phyloP scores from a whole-genome alignment of 2,888 invertebrate genomes.

The Cacoxenus indagator region DNA sequence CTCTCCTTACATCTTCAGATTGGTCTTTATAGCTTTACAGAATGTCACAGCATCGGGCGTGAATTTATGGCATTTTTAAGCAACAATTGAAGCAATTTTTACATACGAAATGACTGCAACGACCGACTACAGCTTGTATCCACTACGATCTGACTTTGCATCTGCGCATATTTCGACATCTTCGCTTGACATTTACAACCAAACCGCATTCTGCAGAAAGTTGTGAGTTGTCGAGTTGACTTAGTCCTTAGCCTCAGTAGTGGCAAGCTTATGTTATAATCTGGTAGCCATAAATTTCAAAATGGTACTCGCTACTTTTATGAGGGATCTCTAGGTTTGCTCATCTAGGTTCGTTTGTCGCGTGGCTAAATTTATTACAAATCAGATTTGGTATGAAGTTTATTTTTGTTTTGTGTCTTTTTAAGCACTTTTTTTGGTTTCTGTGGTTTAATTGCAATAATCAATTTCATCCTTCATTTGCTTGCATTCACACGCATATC shows the following conservation, averaged over 20 bases:
- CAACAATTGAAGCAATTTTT: conserved; percentile 32
- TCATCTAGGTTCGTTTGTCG: neutral
- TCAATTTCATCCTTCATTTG: neutral
- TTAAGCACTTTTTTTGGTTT: neutral
- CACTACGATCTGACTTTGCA: neutral
- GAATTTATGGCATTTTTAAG: conserved; percentile 42
- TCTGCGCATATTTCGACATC: conserved; percentile 18
- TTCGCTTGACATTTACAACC: conserved; percentile 19
- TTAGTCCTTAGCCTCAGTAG: conserved; percentile 1
- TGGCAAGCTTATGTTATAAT: neutral
- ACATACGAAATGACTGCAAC: neutral
- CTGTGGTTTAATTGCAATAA: neutral
- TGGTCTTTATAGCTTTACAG: too few relatives aligned
- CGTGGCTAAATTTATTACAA: conserved; percentile 16
- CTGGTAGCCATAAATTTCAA: conserved; percentile 24
- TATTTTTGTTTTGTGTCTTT: neutral
- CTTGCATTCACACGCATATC: conserved; percentile 11
- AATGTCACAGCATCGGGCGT: neutral
- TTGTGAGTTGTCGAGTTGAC: neutral
- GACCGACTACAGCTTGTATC: neutral
- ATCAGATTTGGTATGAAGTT: neutral
- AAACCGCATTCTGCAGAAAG: conserved; percentile 1
- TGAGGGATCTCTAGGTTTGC: conserved; percentile 7
- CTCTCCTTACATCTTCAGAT: neutral
- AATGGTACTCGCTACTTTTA: neutral